Conservation (phyloP, 1,140 invertebrate genomes). For the Myzus persicae region DNA sequence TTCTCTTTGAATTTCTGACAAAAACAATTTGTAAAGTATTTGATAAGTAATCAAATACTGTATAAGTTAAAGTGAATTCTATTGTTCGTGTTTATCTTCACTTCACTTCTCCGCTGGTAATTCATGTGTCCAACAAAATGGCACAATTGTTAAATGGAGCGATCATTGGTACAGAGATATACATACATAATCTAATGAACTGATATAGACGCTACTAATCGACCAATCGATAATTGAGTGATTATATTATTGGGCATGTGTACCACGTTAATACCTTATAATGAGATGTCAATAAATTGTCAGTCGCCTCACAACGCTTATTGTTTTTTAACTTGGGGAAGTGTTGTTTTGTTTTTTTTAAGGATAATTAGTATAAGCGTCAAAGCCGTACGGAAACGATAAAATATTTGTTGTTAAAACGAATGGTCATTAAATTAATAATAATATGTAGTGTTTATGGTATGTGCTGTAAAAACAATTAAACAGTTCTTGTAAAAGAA, state of each 20-base stretch:
- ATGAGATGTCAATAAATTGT: not conserved
- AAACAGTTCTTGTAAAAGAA: not conserved
- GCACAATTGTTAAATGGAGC: not conserved
- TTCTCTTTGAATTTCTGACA: not conserved
- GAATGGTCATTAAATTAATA: too few species aligned
- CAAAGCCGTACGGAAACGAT: not conserved
- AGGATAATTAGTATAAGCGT: not conserved
- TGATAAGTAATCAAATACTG: not conserved
- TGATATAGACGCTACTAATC: not conserved
- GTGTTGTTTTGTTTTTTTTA: not conserved
- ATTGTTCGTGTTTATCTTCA: slow-evolving; percentile 19
- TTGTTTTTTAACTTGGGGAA: not conserved
- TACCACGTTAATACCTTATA: not conserved
- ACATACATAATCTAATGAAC: not conserved
- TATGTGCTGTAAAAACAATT: not conserved
- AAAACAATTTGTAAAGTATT: not conserved
- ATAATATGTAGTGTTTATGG: not conserved
- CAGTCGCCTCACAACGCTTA: not conserved
- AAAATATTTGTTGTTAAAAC: not conserved
- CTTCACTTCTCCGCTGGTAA: not conserved
- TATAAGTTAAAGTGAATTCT: not conserved
- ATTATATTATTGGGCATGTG: not conserved
- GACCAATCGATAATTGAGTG: not conserved
- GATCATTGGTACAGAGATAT: not conserved
- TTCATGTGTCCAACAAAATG: not conserved